Evolutionary conservation across 2,113 vertebrate species (phyloP).

Genomic region (Callionymus lyra): DNA sequence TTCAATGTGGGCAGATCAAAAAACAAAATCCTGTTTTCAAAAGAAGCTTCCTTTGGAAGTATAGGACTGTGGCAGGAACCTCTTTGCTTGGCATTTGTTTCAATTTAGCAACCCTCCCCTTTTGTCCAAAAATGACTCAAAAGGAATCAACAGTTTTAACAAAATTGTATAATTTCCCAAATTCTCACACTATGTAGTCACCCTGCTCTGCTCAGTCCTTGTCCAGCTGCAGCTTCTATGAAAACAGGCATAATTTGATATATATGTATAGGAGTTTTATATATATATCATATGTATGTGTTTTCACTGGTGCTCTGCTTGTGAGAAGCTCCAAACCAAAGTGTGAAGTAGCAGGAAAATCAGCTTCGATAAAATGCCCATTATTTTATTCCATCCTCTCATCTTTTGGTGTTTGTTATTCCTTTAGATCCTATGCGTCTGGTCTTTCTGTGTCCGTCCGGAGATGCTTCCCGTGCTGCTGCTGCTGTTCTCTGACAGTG

Average conservation of each 20-base stretch:
- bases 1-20: slow-evolving; percentile 31
- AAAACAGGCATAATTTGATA: slow-evolving; percentile 78
- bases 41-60: slow-evolving; percentile 47
- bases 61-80: slow-evolving; percentile 39
- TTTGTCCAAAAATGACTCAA: slow-evolving; percentile 17
- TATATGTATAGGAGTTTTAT: slow-evolving; percentile 75
- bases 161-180: slow-evolving; percentile 27
- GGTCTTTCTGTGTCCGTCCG: slow-evolving; percentile 33
- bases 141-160: slow-evolving; percentile 46
- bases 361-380: slow-evolving; percentile 33
- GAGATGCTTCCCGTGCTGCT: slow-evolving; percentile 32
- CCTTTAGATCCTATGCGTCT: slow-evolving; percentile 28
- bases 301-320: slow-evolving; percentile 70
- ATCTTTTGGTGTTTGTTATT: slow-evolving; percentile 39
- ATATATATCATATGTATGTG: slow-evolving; percentile 79
- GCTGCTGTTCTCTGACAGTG: slow-evolving; percentile 56
- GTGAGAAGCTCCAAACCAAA: slow-evolving; percentile 59
- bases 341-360: slow-evolving; percentile 32
- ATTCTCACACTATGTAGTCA: slow-evolving; percentile 13
- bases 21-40: slow-evolving; percentile 55
- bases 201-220: slow-evolving; percentile 48
- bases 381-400: slow-evolving; percentile 42
- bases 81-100: slow-evolving; percentile 18
- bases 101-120: background rate
- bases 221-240: slow-evolving; percentile 62